Evolutionary conservation across 1,140 invertebrate species (phyloP).

Genomic region (Tetramorium alpestre): DNA sequence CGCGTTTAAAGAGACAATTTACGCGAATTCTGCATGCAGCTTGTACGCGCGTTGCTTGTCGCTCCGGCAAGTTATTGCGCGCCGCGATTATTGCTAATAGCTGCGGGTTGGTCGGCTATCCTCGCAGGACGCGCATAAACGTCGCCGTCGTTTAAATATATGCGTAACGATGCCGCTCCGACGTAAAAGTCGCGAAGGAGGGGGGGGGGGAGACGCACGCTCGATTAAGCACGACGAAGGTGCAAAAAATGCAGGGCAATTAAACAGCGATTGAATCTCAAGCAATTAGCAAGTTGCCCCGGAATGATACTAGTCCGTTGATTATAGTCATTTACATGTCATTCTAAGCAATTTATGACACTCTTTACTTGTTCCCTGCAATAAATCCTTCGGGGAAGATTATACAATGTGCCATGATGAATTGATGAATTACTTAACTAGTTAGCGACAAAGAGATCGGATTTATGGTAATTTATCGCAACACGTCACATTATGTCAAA

Average conservation of each 20-base stretch:
- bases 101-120: neutral
- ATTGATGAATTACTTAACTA: neutral
- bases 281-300: neutral
- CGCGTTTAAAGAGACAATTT: slow-evolving; percentile 4
- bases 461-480: neutral
- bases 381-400: neutral
- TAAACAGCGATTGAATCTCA: slow-evolving; percentile 16
- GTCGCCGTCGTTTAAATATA: slow-evolving; percentile 16
- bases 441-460: neutral
- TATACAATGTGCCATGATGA: neutral
- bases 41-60: slow-evolving; percentile 11
- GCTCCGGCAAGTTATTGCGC: slow-evolving; percentile 8
- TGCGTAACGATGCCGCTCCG: neutral
- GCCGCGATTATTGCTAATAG: slow-evolving; percentile 41
- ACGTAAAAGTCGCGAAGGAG: neutral
- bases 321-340: neutral
- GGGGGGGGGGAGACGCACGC: neutral
- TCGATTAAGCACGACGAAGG: neutral
- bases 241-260: slow-evolving; percentile 6
- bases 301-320: neutral
- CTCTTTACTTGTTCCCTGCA: neutral
- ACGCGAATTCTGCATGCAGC: slow-evolving; percentile 4
- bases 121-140: neutral
- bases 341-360: neutral
- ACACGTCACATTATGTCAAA: neutral